phyloP scores from a whole-genome alignment of 2,888 invertebrate genomes.

The Halocaridina rubra region DNA sequence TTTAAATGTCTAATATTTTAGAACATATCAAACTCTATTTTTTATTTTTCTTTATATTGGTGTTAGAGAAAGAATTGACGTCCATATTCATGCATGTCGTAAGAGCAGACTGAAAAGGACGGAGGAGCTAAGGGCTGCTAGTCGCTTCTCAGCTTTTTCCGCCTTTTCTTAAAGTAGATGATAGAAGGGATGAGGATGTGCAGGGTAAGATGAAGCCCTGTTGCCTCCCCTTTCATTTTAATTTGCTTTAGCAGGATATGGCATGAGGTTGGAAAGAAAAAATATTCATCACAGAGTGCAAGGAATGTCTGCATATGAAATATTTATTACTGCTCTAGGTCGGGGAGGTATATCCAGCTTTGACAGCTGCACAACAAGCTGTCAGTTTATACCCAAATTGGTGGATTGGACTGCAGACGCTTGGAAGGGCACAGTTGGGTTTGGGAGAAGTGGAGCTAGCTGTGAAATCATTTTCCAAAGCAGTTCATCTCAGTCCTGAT shows the following conservation, averaged over 20 bases:
- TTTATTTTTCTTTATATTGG: no score
- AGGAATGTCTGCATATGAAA: constrained; percentile 35
- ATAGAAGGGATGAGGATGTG: neutral
- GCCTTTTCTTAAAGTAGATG: no score
- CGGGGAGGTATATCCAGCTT: constrained; percentile 65
- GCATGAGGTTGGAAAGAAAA: neutral
- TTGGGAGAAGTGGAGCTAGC: constrained; percentile 69
- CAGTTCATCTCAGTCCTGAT: constrained; percentile 68
- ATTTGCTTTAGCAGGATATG: neutral
- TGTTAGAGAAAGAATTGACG: no score
- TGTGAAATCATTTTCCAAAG: constrained; percentile 67
- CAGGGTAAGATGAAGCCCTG: neutral
- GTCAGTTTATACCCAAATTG: constrained; percentile 67
- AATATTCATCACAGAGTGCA: neutral
- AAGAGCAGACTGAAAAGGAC: no score
- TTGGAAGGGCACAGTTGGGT: constrained; percentile 68
- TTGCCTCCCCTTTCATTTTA: neutral
- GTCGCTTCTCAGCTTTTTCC: no score
- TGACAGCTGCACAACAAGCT: constrained; percentile 67
- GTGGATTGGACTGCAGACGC: constrained; percentile 69
- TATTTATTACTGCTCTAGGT: constrained; percentile 63
- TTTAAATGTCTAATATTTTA: no score
- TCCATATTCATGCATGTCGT: no score
- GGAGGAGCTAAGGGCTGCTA: no score
- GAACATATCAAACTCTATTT: no score